Conservation (phyloP, 2,113 vertebrate species). For the Peucedramus taeniatus region DNA sequence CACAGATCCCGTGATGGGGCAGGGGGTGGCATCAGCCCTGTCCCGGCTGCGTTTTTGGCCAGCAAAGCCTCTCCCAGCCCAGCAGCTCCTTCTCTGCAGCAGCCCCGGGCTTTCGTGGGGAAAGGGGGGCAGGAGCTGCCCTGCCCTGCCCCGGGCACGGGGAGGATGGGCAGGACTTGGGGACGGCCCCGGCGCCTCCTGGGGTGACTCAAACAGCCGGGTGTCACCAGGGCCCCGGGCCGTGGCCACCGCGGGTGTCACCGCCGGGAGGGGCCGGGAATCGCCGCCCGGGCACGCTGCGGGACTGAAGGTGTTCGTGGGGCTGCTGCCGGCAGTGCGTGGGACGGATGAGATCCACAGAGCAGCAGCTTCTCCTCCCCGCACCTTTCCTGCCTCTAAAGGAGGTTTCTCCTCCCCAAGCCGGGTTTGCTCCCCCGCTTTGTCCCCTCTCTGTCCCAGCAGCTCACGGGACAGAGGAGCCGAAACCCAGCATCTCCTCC, state of each 20-base stretch:
- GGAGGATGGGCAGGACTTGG: not conserved
- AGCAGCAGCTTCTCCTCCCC: not conserved
- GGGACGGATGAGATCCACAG: not conserved
- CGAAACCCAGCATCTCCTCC: not conserved
- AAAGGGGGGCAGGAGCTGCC: not conserved
- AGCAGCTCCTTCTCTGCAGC: not conserved
- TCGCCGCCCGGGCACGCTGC: not conserved
- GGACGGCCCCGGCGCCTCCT: constrained; percentile 7
- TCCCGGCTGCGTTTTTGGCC: not conserved
- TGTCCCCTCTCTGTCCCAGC: not conserved
- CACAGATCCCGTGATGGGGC: not conserved
- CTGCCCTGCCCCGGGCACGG: not conserved
- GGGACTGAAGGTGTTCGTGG: not conserved
- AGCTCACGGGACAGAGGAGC: not conserved
- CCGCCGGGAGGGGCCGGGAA: not conserved
- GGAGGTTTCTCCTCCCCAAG: not conserved
- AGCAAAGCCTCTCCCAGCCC: accelerated
- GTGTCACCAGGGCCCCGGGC: not conserved
- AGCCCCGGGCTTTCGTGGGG: not conserved
- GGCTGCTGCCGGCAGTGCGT: not conserved
- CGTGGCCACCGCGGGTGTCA: not conserved
- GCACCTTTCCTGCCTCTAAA: not conserved
- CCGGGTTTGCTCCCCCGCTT: accelerated
- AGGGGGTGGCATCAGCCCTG: accelerated
- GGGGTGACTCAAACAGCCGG: constrained; percentile 1